Percentiles rank a stretch among this genome's conserved stretches.
Evolutionary conservation across 2,888 invertebrate genomes (phyloP).

Genomic region (Tupiocoris notatus): DNA sequence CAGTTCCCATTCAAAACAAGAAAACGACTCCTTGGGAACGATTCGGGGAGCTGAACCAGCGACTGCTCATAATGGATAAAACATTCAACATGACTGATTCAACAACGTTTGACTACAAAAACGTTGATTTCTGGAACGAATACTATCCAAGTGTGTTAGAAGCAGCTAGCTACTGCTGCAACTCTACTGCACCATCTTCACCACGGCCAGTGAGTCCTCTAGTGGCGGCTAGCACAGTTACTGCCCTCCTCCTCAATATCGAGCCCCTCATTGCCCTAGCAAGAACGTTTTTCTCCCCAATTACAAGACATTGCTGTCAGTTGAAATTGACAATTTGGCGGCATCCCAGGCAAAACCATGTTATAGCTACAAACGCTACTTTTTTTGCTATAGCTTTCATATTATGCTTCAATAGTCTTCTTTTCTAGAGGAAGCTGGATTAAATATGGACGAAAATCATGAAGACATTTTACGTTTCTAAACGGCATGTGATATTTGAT

Average conservation of each 20-base stretch:
- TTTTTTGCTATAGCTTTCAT: background rate
- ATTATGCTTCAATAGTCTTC: background rate
- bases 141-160: conserved; percentile 75
- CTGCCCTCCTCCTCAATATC: background rate
- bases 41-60: conserved; percentile 66
- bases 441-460: too few species aligned
- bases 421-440: too few species aligned
- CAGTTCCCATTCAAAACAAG: conserved; percentile 65
- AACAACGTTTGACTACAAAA: conserved; percentile 68
- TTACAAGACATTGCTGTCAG: background rate
- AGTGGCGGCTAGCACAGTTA: background rate
- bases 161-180: conserved; percentile 73
- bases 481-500: background rate
- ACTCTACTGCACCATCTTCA: conserved; percentile 54
- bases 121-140: conserved; percentile 80
- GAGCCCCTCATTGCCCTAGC: background rate
- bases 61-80: conserved; percentile 71
- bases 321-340: background rate
- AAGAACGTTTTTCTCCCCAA: background rate
- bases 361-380: background rate
- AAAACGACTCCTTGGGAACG: conserved; percentile 73
- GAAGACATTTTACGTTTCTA: background rate
- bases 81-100: conserved; percentile 74
- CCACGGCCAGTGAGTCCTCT: background rate
- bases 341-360: background rate